These are phyloP conservation scores for Phylloscopus whistleri DNA, from an alignment of 2,113 vertebrate genomes.

Conservation along the genomic window DNA sequence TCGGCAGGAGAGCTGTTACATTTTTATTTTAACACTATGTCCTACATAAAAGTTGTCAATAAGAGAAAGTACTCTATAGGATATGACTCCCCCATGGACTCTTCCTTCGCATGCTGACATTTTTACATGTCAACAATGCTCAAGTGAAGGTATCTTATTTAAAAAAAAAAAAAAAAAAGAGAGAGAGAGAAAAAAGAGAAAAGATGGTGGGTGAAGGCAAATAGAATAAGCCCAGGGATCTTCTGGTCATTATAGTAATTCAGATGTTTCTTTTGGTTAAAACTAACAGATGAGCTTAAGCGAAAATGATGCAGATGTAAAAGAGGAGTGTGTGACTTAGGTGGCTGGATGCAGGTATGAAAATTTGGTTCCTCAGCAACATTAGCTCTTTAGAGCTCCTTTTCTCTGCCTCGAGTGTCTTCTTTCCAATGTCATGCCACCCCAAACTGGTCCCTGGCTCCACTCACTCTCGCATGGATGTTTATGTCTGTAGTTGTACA, in stretches of 20 bases:
- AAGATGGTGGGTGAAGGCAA: background rate
- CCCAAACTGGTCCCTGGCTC: background rate
- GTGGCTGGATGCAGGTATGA: background rate
- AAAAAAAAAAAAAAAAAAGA: background rate
- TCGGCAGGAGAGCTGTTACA: background rate
- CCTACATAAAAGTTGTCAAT: constrained; percentile 37
- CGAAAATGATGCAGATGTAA: background rate
- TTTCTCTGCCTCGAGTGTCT: background rate
- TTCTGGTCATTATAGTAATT: background rate
- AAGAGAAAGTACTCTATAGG: constrained; percentile 12
- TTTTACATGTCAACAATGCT: background rate
- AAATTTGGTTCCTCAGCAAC: background rate
- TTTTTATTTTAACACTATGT: constrained; percentile 43
- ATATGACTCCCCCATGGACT: background rate
- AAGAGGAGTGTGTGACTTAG: background rate
- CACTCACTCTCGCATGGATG: background rate
- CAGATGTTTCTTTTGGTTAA: background rate
- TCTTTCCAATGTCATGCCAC: background rate
- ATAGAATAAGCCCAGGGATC: background rate
- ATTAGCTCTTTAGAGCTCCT: background rate
- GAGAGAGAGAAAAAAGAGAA: background rate
- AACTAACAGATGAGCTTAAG: background rate
- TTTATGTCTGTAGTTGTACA: background rate
- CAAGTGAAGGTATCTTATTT: background rate
- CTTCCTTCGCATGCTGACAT: background rate